These are phyloP conservation scores for Scaptomyza tumidula DNA, from an alignment of 2,888 invertebrate species.

Conservation along the genomic window DNA sequence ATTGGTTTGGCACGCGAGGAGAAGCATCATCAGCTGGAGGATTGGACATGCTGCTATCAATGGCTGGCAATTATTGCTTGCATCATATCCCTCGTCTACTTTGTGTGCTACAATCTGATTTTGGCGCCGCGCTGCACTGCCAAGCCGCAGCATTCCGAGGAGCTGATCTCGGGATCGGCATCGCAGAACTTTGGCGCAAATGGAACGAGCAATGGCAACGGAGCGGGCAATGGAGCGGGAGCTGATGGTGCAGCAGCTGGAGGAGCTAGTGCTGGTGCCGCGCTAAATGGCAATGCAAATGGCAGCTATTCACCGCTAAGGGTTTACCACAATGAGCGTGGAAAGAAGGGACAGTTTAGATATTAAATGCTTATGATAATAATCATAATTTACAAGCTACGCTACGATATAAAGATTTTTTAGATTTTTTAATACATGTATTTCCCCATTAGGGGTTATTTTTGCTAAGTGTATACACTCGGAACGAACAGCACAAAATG, in stretches of 20 bases:
- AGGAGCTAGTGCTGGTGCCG: constrained; percentile 60
- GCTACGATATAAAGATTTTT: constrained; percentile 11
- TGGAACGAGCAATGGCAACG: constrained; percentile 36
- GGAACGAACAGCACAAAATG: constrained; percentile 15
- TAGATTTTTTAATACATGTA: constrained; percentile 31
- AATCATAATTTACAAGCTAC: constrained; percentile 15
- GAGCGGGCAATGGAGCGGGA: constrained; percentile 84
- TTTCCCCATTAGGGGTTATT: constrained; percentile 48
- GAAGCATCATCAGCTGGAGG: constrained; percentile 65
- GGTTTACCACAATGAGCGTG: constrained; percentile 92
- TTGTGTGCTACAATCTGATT: constrained; percentile 90
- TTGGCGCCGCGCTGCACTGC: constrained; percentile 90
- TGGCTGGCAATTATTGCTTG: constrained; percentile 88
- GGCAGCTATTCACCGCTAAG: constrained; percentile 91
- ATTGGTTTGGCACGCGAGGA: constrained; percentile 86
- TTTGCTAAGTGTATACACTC: constrained; percentile 74
- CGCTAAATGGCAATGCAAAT: constrained; percentile 84
- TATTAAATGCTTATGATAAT: constrained; percentile 85
- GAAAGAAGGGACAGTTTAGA: constrained; percentile 92
- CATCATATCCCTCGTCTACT: constrained; percentile 88
- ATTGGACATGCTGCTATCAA: constrained; percentile 86
- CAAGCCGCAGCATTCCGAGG: constrained; percentile 87
- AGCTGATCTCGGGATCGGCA: constrained; percentile 82
- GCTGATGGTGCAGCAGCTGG: constrained; percentile 44
- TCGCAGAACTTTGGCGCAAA: constrained; percentile 85